Evolutionary conservation across 2,888 invertebrate genomes (phyloP), one percentile per base, ranked within the genome.

Genomic region (Augochlorella aurata): DNA sequence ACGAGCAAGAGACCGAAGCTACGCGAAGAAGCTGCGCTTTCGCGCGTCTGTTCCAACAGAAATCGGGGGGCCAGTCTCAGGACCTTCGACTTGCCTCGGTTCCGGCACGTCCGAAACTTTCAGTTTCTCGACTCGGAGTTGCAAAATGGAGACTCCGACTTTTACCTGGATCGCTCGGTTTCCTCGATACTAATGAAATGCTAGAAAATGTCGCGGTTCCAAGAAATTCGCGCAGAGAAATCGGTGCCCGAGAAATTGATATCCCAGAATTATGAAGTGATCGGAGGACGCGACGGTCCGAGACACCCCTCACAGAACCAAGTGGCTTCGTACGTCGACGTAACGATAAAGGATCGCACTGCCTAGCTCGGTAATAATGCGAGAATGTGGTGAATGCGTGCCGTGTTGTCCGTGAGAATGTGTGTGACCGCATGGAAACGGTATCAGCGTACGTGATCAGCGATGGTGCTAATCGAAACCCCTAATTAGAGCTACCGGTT

Each of bases 381-480:
- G 79, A 79, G 79, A 83, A 74, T 80, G 73, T 76, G 47, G 61
- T 67, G 83, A 81, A 79, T 79, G 82, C 69, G 58, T 58, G 63
- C 16, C n/a, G 66, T 70, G 69, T 80, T 74, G 74, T 77, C 21
- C 72, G 68, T 70, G 66, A 52, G 66, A 70, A 47, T 52, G 54
- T 76, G 65, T 61, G 73, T 52, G 73, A 79, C 49, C 74, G 78
- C 47, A 54, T 83, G 74, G 74, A 74, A 67, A 70, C 65, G 54
- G 58, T 70, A 38, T 70, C 80, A 66, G 54, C 80, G 70, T 80
- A 80, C 75, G 79, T 73, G 67, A 78, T 78, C 81, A 85, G 86
- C 76, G 75, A 82, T 84, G 87, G 87, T 88, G 87, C 87, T 88
- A 88, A 88, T 79, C 63, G 71, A 84, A 87, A 65, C 85, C 87